Conservation (phyloP, 2,113 vertebrate genomes). For the Corythoichthys intestinalis region DNA sequence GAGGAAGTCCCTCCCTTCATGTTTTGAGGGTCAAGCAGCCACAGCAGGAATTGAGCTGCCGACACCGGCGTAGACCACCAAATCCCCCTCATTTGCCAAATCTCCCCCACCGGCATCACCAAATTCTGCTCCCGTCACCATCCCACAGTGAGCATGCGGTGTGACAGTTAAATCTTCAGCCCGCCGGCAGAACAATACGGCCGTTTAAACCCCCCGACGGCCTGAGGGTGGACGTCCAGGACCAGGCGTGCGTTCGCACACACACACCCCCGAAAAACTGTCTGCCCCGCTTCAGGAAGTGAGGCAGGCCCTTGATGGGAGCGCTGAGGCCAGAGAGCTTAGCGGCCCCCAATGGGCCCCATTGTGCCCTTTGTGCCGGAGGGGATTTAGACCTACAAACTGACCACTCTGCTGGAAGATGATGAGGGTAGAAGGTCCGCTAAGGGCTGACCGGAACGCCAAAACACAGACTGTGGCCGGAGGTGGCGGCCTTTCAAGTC, state of each 20-base stretch:
- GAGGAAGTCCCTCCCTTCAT: constrained; percentile 1
- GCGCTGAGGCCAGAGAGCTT: constrained; percentile 75
- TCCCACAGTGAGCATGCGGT: constrained; percentile 74
- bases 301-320: constrained; percentile 56
- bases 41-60: not conserved
- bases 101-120: constrained; percentile 17
- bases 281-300: constrained; percentile 53
- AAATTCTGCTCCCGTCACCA: constrained; percentile 72
- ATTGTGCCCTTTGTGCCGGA: constrained; percentile 82
- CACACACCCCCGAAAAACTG: constrained; percentile 72
- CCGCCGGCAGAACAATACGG: constrained; percentile 76
- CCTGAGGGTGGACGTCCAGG: constrained; percentile 26
- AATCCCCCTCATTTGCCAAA: not conserved
- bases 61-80: constrained; percentile 38
- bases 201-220: constrained; percentile 70
- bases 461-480: constrained; percentile 28
- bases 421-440: constrained; percentile 80
- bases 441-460: constrained; percentile 49
- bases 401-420: constrained; percentile 84
- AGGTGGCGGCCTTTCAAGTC: not conserved
- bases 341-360: constrained; percentile 65
- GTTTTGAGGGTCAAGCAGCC: not conserved
- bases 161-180: constrained; percentile 86
- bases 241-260: constrained; percentile 38
- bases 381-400: constrained; percentile 84